phyloP scores from a whole-genome alignment of 2,797 vertebrate genomes.

The Gallinago solitaria region DNA sequence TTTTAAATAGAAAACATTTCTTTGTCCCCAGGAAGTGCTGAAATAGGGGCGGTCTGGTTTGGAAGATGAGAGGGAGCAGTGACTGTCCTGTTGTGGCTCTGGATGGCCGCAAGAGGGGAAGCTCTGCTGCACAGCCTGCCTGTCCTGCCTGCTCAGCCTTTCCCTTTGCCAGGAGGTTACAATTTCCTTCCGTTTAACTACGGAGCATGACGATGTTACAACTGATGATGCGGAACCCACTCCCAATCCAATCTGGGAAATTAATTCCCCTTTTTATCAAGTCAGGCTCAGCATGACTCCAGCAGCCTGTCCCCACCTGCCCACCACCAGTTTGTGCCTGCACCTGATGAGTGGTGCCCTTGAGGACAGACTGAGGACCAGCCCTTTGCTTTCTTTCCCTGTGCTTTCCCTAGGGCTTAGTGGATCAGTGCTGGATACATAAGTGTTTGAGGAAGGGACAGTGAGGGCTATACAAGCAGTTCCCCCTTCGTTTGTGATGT shows the following conservation, averaged over 20 bases:
- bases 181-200: background rate
- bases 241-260: accelerated
- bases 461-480: accelerated
- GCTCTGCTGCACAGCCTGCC: background rate
- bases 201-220: accelerated
- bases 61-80: background rate
- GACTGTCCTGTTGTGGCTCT: background rate
- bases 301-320: background rate
- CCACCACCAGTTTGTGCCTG: background rate
- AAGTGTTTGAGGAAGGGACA: background rate
- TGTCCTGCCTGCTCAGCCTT: background rate
- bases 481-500: accelerated
- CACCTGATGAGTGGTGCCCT: accelerated
- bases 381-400: background rate
- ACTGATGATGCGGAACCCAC: accelerated
- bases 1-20: background rate
- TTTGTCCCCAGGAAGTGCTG: background rate
- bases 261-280: background rate
- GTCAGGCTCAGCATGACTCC: background rate
- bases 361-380: background rate
- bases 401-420: accelerated
- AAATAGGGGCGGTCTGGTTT: accelerated
- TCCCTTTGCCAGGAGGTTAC: accelerated
- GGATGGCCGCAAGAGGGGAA: slow-evolving; percentile 63
- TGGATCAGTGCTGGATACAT: accelerated